Base-by-base conservation (phyloP, 1,140 invertebrate genomes). In the Leptopilina boulardi region DNA sequence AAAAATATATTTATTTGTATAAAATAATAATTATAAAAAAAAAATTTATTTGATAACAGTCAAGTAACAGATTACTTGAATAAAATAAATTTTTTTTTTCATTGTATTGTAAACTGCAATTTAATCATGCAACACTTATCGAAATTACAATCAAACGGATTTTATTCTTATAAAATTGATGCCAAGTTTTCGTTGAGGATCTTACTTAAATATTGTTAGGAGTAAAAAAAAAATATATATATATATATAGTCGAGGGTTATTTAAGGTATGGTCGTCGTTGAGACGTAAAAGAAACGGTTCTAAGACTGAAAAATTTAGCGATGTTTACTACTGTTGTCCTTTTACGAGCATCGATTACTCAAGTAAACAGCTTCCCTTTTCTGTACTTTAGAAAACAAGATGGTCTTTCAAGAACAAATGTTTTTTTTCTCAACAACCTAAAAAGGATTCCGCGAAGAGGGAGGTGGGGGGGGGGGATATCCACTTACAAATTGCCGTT, bases 271-370 rank as follows among this genome's bases (percentile, higher is more conserved):
- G 51, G 51, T 54, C 18, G 51, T 54, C 42, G n/a, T n/a, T n/a
- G 23, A 59, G 21, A 59, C 23, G 56, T 59, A 59, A 59, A 26
- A 59, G 9, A 30, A 30, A 30, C 23, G 23, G 6, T 66, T 23
- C 30, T n/a, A 30, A 66, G 21, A n/a, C 23, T 66, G 26, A 66
- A 66, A 66, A n/a, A 66, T 66, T 66, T 66, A 66, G 59, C 23
- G 21, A 66, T 66, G 59, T 26, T 66, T 34, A 66, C 23, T 23
- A 30, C 59, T 26, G 13, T 66, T 66, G 59, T 66, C 59, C 6
- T 26, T 66, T 66, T 66, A 66, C 59, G 59, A 66, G 59, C 59
- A 66, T 26, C 59, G 11, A 66, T 66, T 66, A 66, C 59, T 66
- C 59, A 66, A 59, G 56, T 59, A 26, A 26, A 66, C 23, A 66